A percentile compares a stretch with the other conserved stretches of the same genome.
Conservation (phyloP, 2,113 vertebrate genomes). For the Sakesphorus luctuosus region DNA sequence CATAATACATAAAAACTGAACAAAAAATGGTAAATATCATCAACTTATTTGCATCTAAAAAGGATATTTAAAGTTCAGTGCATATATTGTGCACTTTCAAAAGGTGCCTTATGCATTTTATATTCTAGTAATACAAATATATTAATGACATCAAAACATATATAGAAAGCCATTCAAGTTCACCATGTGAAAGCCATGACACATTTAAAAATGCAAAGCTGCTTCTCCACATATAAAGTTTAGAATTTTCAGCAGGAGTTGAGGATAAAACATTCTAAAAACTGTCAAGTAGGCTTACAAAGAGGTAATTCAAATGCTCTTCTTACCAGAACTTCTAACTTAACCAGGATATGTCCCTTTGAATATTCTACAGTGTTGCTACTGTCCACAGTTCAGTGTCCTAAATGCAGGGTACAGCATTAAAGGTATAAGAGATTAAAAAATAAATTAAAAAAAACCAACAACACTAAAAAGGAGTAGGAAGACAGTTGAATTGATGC, state of each 20-base stretch:
- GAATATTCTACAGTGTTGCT: neutral
- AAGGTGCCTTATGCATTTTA: neutral
- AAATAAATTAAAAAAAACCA: neutral
- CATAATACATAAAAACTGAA: neutral
- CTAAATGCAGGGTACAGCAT: neutral
- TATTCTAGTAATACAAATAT: neutral
- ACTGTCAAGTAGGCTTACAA: neutral
- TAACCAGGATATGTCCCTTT: neutral
- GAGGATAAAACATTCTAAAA: neutral
- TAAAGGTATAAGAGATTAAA: neutral
- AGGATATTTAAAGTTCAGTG: neutral
- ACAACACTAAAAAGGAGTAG: neutral
- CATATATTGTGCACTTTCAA: neutral
- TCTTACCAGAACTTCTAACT: neutral
- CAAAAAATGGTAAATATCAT: neutral
- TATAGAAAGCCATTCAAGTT: neutral
- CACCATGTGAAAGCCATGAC: neutral
- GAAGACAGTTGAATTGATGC: neutral
- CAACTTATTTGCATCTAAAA: neutral
- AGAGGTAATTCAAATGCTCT: neutral
- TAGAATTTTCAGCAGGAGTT: neutral
- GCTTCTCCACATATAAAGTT: neutral
- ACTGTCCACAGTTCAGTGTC: neutral
- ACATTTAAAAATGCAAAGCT: neutral
- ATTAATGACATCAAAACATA: neutral